Evolutionary conservation across 2,888 invertebrate species (phyloP), one percentile per base, ranked within the genome.

Genomic region (Drosophila mimica): DNA sequence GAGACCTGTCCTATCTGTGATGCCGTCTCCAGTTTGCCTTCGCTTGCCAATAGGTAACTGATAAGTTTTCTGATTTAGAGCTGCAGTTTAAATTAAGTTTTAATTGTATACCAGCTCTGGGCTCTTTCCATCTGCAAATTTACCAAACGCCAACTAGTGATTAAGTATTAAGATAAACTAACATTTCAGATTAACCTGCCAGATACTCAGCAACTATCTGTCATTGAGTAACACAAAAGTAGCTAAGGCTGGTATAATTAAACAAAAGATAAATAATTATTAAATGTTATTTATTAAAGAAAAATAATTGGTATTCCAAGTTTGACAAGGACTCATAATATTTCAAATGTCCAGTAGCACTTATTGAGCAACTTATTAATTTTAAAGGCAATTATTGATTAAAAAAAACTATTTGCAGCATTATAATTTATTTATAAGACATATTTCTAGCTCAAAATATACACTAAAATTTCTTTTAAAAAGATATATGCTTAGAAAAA

Each of bases 21-120:
- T 53, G 11, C 46, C 54, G 30, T 46, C 58, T 64, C 30, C 20
- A 40, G 28, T 43, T 36, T 46, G 54, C 33, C 40, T 31, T 36
- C 60, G 58, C 49, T 59, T 68, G 74, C 62, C 70, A 59, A 69
- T 68, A 72, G 86, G 83, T 75, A 83, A 76, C 75, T 69, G 89
- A 83, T 83, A 86, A 83, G 71, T 83, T 86, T 80, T 78, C 68
- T 81, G 89, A 82, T 83, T 88, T 83, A 51, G 66, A 83, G 78
- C 64, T 69, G 57, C 74, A 80, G 83, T 70, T 85, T 69, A 74
- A 85, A 88, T 84, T 83, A 70, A 69, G 70, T 81, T 88, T 84
- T 84, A 84, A 84, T 84, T 84, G 87, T 88, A 57, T 83, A 74
- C 75, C 67, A 60, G 68, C 75, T 71, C 65, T 53, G 34, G 58